Conservation (phyloP, 2,113 vertebrate species). For the Procavia capensis region DNA sequence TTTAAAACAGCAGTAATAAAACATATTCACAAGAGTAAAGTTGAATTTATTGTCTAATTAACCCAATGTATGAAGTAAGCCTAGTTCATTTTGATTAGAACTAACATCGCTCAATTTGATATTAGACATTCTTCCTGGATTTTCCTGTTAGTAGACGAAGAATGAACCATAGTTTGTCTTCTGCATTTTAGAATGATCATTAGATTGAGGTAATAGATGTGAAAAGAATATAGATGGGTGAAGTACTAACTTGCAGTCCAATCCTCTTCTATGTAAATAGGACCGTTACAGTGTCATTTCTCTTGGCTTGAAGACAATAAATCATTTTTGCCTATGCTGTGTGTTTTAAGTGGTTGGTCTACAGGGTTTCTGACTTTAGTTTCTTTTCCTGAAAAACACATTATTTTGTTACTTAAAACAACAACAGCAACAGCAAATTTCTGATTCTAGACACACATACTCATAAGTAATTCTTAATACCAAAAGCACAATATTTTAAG, state of each 20-base stretch:
- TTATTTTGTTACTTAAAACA: background rate
- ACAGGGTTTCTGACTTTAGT: background rate
- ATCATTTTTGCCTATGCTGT: background rate
- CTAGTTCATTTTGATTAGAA: background rate
- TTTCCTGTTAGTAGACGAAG: background rate
- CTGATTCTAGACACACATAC: background rate
- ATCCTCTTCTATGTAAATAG: background rate
- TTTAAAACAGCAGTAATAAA: background rate
- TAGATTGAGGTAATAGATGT: background rate
- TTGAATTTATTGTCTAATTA: background rate
- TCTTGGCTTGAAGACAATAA: background rate
- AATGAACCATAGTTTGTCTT: background rate
- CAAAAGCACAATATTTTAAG: background rate
- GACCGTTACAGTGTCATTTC: background rate
- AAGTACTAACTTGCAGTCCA: background rate
- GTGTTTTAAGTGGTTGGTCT: background rate
- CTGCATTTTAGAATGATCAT: background rate
- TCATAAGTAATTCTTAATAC: background rate
- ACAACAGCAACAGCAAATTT: background rate
- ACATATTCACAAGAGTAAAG: background rate
- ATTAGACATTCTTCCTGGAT: background rate
- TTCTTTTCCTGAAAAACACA: conserved; percentile 37
- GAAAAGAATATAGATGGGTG: background rate
- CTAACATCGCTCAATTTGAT: background rate
- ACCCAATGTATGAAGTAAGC: background rate